Base-by-base conservation (phyloP, 2,888 invertebrate species). In the Alloplasta piceator region DNA sequence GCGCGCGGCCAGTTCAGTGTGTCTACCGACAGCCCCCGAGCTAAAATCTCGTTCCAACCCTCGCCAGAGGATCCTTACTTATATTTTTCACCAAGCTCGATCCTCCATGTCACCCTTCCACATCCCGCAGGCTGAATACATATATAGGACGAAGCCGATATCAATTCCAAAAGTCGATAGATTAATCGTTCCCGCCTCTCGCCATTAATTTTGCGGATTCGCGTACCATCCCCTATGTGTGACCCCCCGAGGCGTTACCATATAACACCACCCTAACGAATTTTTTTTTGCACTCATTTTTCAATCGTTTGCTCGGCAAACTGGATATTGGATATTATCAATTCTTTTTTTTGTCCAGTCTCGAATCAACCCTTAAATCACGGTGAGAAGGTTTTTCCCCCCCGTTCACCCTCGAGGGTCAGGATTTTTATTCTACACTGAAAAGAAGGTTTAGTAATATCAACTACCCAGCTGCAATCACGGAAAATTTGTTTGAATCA, bases 1-100 rank as follows among this genome's bases (percentile, higher is more conserved):
- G 91, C 88, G 75, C 63, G 12, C 66, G 78, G 91, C 91, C 91
- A 91, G 86, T 85, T 85, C 82, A 84, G 86, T 85, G 83, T 89
- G 87, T 90, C 85, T 86, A 77, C 82, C 79, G 83, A 63, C 68
- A 80, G 79, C 82, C 80, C 26, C 80, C 76, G 66, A 81, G 64
- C 83, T 76, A 71, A 74, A 74, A 66, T 58, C 60, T 73, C 64
- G n/a, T 46, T 16, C 48, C 38, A 14, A 14, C 26, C 38, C 58
- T 68, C 16, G 72, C 75, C 71, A 58, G 64, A 63, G 68, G 71
- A 78, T 70, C 80, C 72, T 82, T 80, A 82, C 82, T 80, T 85
- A 79, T 82, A 77, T 81, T 82, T 82, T 80, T 75, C 46, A 43
- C 61, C 67, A 50, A 48, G 60, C 74, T 66, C 74, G 74, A 77